A percentile compares a stretch with the other conserved stretches of the same genome.
Evolutionary conservation across 2,888 invertebrate species (phyloP).

Genomic region (Sphinx pinastri): DNA sequence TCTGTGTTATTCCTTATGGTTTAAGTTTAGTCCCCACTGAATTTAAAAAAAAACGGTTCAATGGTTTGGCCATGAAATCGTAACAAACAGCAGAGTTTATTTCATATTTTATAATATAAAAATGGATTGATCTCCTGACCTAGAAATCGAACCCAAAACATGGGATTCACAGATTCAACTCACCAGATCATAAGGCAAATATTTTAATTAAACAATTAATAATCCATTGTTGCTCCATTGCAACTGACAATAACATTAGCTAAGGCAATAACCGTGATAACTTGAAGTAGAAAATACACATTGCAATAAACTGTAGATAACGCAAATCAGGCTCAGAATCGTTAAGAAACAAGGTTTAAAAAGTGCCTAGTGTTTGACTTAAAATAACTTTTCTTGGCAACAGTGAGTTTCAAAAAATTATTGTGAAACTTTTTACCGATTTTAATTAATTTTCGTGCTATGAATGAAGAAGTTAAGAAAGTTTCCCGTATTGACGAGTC

Average conservation of each 20-base stretch:
- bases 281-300: slow-evolving; percentile 6
- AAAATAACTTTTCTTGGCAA: neutral
- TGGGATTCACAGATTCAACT: no score
- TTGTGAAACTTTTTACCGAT: neutral
- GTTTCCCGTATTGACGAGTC: neutral
- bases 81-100: no score
- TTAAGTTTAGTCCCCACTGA: no score
- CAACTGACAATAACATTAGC: slow-evolving; percentile 16
- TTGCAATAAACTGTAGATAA: slow-evolving; percentile 15
- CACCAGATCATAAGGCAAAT: no score
- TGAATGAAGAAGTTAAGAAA: slow-evolving; percentile 1
- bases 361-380: neutral
- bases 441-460: neutral
- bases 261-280: slow-evolving; percentile 15
- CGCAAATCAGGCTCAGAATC: neutral
- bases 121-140: no score
- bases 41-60: no score
- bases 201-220: neutral
- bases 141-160: no score
- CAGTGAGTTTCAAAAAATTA: neutral
- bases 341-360: neutral
- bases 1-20: no score
- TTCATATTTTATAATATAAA: no score
- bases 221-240: slow-evolving; percentile 7
- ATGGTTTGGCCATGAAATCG: no score